Evolutionary conservation across 2,113 vertebrate genomes (phyloP), one percentile per base, ranked within the genome.

Genomic region (Chionis minor): DNA sequence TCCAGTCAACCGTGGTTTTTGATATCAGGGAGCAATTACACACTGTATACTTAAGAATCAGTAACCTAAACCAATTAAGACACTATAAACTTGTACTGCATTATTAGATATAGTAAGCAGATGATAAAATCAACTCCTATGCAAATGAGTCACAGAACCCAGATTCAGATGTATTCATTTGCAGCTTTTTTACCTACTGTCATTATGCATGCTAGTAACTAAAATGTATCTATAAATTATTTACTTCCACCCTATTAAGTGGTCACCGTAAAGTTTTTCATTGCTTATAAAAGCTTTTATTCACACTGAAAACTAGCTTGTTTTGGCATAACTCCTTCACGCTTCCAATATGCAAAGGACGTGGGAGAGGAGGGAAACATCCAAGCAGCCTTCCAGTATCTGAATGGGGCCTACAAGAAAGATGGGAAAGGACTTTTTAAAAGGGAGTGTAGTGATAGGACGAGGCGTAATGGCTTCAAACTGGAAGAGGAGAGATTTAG

Each of bases 31-130:
- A 86, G 61, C 35, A 93, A 90, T 95, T 94, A 70, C 45, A 59
- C 27, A 59, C 30, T 30, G 12, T 81, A 49, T 63, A 45, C 51
- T 94, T 93, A 93, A 92, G 70, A 90, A 55, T 58, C 67, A 88
- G 75, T 70, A 95, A 77, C 44, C n/a, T 86, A 69, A 94, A 83
- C 51, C 55, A 95, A 62, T 97, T 90, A 96, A 86, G 65, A 88
- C 9, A 45, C 42, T 62, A 62, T 90, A 92, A 86, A 91, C 55
- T 72, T 81, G 19, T 92, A 32, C 66, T 59, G 26, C 55, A 59
- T 84, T 94, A 91, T 89, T 80, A 90, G 44, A 74, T 52, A 74
- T 10, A 92, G 79, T 52, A 85, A 79, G 23, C 20, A 82, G 66
- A 66, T 70, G 49, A 86, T 71, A 84, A 92, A 95, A 92, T 86